These are phyloP conservation scores for Miichthys miiuy DNA, from an alignment of 2,797 vertebrate species.

Conservation along the genomic window DNA sequence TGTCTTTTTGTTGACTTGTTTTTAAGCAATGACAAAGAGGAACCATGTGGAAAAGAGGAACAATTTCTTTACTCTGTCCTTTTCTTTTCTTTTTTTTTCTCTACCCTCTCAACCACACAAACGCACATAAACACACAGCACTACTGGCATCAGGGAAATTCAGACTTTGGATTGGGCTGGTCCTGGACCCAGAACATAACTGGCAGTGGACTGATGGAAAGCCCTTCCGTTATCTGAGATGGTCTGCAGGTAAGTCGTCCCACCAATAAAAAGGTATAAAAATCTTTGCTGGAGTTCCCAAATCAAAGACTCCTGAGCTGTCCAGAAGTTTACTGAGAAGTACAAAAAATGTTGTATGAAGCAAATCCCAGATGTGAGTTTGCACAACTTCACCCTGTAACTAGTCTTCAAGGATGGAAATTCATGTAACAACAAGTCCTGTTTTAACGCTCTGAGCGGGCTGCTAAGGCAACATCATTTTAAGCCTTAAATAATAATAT, in stretches of 20 bases:
- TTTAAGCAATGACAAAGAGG: conserved; percentile 54
- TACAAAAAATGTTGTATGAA: not conserved
- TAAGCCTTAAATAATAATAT: not conserved
- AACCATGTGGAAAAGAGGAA: conserved; percentile 59
- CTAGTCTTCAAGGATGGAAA: not conserved
- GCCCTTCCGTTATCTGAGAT: conserved; percentile 92
- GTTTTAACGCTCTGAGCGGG: not conserved
- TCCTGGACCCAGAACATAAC: conserved; percentile 87
- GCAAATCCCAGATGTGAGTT: not conserved
- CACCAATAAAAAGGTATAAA: not conserved
- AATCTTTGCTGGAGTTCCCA: not conserved
- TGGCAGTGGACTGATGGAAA: conserved; percentile 92
- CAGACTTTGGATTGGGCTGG: conserved; percentile 92
- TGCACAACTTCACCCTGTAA: not conserved
- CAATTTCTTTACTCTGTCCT: conserved; percentile 34
- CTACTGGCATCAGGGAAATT: conserved; percentile 41
- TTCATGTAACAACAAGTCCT: not conserved
- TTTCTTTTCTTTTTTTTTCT: conserved; percentile 23
- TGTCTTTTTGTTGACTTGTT: conserved; percentile 20
- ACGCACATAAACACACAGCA: conserved; percentile 57
- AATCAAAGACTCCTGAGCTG: not conserved
- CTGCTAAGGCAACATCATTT: not conserved
- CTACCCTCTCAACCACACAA: conserved; percentile 3
- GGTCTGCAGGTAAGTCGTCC: conserved; percentile 87
- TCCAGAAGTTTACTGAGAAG: not conserved